Conservation (phyloP, 92 coral and sea anemone species). For the Nematostella vectensis region DNA sequence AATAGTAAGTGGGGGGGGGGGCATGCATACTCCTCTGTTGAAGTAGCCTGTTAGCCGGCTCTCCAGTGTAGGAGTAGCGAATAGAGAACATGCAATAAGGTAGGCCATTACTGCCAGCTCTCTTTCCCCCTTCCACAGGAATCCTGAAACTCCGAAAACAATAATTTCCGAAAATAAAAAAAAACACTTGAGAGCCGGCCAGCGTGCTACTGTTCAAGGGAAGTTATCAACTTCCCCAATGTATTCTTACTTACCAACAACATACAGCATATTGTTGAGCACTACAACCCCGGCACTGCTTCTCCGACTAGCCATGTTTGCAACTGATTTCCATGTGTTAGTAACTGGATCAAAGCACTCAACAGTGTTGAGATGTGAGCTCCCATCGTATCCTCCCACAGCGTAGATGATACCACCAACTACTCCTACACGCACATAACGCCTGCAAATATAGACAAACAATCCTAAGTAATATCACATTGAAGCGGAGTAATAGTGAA, state of each 20-base stretch:
- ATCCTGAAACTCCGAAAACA: too few relatives aligned
- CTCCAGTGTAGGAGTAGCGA: too few relatives aligned
- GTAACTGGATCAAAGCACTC: slow-evolving; percentile 74
- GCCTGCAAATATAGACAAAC: slow-evolving; percentile 22
- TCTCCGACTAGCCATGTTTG: slow-evolving; percentile 79
- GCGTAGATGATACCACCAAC: slow-evolving; percentile 63
- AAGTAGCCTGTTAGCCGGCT: too few relatives aligned
- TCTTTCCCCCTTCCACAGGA: too few relatives aligned
- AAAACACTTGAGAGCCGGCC: too few relatives aligned
- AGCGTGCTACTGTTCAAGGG: too few relatives aligned
- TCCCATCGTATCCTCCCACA: slow-evolving; percentile 86
- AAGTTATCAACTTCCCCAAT: too few relatives aligned
- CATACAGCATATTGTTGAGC: slow-evolving; percentile 60
- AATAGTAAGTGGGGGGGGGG: too few relatives aligned
- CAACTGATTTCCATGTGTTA: slow-evolving; percentile 58
- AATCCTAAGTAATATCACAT: not conserved
- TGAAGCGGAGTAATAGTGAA: not conserved
- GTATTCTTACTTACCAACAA: slow-evolving; percentile 53
- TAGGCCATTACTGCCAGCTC: too few relatives aligned
- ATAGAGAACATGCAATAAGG: too few relatives aligned
- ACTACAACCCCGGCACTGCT: slow-evolving; percentile 92
- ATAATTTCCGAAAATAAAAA: too few relatives aligned
- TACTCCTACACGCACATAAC: slow-evolving; percentile 85
- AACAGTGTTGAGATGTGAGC: slow-evolving; percentile 74
- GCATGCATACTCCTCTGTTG: too few relatives aligned